Percentiles rank a stretch among this genome's conserved stretches.
Conservation (phyloP, 2,888 invertebrate species). For the Amorpha juglandis region DNA sequence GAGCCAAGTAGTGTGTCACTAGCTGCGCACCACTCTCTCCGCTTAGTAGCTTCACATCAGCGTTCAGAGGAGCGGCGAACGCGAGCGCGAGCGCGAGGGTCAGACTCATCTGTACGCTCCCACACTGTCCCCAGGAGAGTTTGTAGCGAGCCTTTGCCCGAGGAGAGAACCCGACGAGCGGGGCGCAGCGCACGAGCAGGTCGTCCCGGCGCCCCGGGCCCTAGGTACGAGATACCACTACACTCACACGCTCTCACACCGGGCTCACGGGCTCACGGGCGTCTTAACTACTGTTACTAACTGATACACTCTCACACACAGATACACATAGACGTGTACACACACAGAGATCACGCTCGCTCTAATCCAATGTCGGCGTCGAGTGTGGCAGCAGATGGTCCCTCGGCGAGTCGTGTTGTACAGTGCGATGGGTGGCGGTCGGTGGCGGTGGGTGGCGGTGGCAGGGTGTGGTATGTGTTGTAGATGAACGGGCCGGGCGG, state of each 20-base stretch:
- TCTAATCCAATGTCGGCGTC: conserved; percentile 37
- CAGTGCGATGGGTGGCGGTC: conserved; percentile 38
- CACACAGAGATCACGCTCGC: conserved; percentile 42
- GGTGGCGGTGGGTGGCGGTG: conserved; percentile 40
- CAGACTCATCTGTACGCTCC: conserved; percentile 34
- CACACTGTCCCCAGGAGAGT: conserved; percentile 70
- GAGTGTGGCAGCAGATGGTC: conserved; percentile 28
- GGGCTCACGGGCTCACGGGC: conserved; percentile 63
- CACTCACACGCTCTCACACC: conserved; percentile 50
- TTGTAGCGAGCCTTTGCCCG: conserved; percentile 68
- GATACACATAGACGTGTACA: conserved; percentile 21
- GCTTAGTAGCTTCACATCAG: conserved; percentile 29
- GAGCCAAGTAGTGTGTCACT: conserved; percentile 56
- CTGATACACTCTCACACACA: conserved; percentile 25
- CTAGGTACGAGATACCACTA: conserved; percentile 51
- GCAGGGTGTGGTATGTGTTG: conserved; percentile 44
- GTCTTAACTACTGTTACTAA: conserved; percentile 46
- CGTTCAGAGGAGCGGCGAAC: conserved; percentile 28
- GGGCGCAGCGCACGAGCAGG: conserved; percentile 35
- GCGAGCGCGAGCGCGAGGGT: conserved; percentile 33
- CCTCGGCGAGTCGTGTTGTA: not conserved
- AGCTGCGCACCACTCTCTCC: conserved; percentile 52
- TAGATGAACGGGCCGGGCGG: conserved; percentile 63
- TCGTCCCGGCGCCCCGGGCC: conserved; percentile 32
- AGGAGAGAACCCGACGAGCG: conserved; percentile 42